Conservation (phyloP, 2,888 invertebrate genomes). For the Merodon equestris region DNA sequence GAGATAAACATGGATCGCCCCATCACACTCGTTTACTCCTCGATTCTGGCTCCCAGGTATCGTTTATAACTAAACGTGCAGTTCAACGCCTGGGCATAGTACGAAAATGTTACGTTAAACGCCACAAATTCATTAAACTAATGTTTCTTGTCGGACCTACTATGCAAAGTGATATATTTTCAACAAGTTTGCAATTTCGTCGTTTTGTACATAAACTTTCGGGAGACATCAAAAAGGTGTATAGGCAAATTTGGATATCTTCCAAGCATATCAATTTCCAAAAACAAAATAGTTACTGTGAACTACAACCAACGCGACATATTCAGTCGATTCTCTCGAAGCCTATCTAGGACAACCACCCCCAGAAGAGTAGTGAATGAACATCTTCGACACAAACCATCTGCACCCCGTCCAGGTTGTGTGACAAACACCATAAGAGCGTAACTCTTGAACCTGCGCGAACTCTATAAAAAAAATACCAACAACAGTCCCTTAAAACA, state of each 20-base stretch:
- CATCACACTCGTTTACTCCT: neutral
- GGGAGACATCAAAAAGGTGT: conserved; percentile 57
- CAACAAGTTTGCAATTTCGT: no score
- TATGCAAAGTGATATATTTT: conserved; percentile 45
- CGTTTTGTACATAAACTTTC: conserved; percentile 36
- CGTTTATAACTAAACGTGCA: conserved; percentile 12
- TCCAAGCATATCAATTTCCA: conserved; percentile 45
- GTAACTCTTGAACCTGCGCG: no score
- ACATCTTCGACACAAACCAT: no score
- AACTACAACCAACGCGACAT: no score
- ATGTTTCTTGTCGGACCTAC: conserved; percentile 32
- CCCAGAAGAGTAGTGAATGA: no score
- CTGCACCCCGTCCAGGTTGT: no score
- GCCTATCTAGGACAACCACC: no score
- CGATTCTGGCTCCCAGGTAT: conserved; percentile 24
- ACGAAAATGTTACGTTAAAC: neutral
- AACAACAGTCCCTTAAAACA: conserved; percentile 28
- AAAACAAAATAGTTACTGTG: conserved; percentile 26
- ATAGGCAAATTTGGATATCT: conserved; percentile 36
- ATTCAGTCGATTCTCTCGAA: no score
- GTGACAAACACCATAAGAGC: no score
- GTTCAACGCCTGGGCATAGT: conserved; percentile 2
- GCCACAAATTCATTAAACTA: conserved; percentile 37
- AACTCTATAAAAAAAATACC: no score
- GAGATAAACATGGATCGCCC: conserved; percentile 7